Evolutionary conservation across 2,797 vertebrate species (phyloP).

Genomic region (Salarias fasciatus): DNA sequence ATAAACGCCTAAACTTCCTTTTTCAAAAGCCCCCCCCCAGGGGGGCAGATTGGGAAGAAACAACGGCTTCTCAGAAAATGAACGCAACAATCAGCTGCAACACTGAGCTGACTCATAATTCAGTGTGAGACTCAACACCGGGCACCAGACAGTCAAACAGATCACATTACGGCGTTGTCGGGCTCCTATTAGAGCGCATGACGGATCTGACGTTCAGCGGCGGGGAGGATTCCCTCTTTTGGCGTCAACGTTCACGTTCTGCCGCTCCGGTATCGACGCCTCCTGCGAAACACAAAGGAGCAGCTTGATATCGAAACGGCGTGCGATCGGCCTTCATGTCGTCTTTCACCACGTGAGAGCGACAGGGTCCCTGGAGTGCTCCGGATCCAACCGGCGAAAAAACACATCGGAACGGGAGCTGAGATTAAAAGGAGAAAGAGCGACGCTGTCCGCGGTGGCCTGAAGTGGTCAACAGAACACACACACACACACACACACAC

Average conservation of each 20-base stretch:
- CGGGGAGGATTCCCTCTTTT: constrained; percentile 21
- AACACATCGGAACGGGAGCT: constrained; percentile 5
- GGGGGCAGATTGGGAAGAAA: constrained; percentile 59
- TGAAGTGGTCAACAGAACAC: constrained; percentile 33
- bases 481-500: not conserved
- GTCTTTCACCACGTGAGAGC: constrained; percentile 24
- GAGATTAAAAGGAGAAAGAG: constrained; percentile 8
- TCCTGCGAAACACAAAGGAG: constrained; percentile 34
- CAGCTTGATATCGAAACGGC: constrained; percentile 25
- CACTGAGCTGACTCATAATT: constrained; percentile 46
- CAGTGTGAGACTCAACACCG: constrained; percentile 42
- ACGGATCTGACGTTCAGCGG: constrained; percentile 47
- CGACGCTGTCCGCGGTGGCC: constrained; percentile 14
- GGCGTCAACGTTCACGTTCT: constrained; percentile 28
- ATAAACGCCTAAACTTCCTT: constrained; percentile 49
- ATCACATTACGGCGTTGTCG: constrained; percentile 47
- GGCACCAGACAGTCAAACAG: constrained; percentile 27
- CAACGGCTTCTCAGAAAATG: constrained; percentile 44
- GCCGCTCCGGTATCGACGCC: constrained; percentile 23
- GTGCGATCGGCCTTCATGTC: constrained; percentile 27
- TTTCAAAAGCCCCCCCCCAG: constrained; percentile 31
- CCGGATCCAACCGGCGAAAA: constrained; percentile 49
- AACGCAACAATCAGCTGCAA: constrained; percentile 49
- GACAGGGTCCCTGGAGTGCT: constrained; percentile 26
- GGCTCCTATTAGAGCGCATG: constrained; percentile 30